Base-by-base conservation (phyloP, 2,797 vertebrate species). In the Pangasius larnaudii region DNA sequence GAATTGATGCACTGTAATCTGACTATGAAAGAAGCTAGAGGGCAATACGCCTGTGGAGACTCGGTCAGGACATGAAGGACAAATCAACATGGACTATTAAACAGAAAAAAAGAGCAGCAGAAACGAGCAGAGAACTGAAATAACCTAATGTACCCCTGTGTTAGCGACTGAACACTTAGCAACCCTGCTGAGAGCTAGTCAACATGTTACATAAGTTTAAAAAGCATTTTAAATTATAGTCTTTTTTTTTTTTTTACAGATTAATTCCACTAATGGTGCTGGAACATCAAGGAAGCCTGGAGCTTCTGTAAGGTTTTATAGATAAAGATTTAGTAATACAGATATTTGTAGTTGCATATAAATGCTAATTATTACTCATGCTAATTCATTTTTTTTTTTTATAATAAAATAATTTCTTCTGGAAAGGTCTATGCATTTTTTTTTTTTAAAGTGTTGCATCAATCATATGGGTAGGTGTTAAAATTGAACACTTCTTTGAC, bases 201-300 rank as follows among this genome's bases (percentile, higher is more conserved):
- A 36, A 36, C 58, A 56, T 67, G 69, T 27, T 85, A 83, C 19
- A 10, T 72, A 80, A 69, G 83, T 86, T 86, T 72, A 30, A 69
- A 58, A 49, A 10, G 16, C 65, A 74, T 75, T 77, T 39, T 30
- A 67, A 85, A 85, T 56, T 27, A 30, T 80, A 81, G 18, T 72
- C 8, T 39, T 78, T 22, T 86, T 58, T 69, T 39, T 78, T 22
- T 86, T 58, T 69, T 27, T 33, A 80, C n/a, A 51, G 58, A 89
- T 90, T 85, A 86, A 86, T 63, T 84, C 22, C 19, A 87, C 75
- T 89, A 87, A 90, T 71, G 84, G 71, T 86, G 86, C 72, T 89
- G 36, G 63, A 59, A 75, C 88, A 86, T 49, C 71, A 63, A 59
- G 84, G 86, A 90, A 53, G 86, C 88, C 90, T 91, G 89, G 89